Conservation (phyloP, 64 coral and sea anemone genomes). For the Montipora cactus region DNA sequence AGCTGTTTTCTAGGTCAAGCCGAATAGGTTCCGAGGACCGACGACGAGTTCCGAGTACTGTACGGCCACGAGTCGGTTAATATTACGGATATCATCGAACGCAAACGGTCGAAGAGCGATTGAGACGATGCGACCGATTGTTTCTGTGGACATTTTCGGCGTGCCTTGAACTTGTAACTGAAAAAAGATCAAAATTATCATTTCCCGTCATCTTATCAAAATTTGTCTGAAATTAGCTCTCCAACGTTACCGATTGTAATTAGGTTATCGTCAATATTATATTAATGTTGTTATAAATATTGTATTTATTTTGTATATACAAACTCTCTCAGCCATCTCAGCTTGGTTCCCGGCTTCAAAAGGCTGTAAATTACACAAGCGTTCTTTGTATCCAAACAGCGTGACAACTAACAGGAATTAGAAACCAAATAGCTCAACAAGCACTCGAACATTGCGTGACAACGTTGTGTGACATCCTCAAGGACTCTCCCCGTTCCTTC, state of each 20-base stretch:
- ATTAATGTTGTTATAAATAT: neutral
- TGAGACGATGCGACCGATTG: neutral
- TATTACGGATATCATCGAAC: no score
- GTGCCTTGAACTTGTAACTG: neutral
- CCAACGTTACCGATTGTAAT: neutral
- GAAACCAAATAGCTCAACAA: neutral
- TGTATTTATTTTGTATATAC: slow-evolving; percentile 9
- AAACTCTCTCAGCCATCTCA: neutral
- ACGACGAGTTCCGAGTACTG: neutral
- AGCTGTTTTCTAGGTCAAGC: neutral
- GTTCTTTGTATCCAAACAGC: neutral
- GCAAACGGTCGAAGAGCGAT: no score
- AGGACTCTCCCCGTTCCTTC: slow-evolving; percentile 60
- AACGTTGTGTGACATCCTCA: neutral
- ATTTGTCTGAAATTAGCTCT: neutral
- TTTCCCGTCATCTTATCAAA: neutral
- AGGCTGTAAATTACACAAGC: neutral
- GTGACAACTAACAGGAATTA: neutral
- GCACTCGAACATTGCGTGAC: neutral
- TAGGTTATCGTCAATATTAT: slow-evolving; percentile 15
- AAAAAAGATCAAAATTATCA: neutral
- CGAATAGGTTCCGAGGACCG: neutral
- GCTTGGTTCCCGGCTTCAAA: neutral
- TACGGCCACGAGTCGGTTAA: no score
- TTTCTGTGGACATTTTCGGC: neutral